phyloP scores from a whole-genome alignment of 2,888 invertebrate genomes.

The Carabus problematicus region DNA sequence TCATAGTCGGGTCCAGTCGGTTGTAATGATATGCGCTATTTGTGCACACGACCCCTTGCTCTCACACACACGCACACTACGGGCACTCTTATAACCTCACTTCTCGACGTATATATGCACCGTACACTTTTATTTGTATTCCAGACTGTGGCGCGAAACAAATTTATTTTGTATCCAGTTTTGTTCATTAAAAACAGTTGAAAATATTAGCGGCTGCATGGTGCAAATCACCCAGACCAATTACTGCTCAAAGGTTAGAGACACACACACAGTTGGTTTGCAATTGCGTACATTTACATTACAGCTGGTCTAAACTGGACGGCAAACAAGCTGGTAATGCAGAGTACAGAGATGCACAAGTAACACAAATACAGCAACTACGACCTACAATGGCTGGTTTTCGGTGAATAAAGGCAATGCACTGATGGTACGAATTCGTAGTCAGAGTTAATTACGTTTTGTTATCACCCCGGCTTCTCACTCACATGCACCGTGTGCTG shows the following conservation, averaged over 20 bases:
- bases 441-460: conserved; percentile 35
- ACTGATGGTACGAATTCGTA: no score
- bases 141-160: conserved; percentile 22
- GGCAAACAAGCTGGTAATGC: no score
- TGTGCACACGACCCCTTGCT: not conserved
- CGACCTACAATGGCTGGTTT: no score
- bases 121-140: not conserved
- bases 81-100: not conserved
- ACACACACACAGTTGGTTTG: no score
- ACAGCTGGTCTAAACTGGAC: no score
- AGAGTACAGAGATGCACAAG: no score
- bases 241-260: conserved; percentile 9
- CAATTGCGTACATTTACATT: no score
- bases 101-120: not conserved
- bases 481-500: not conserved
- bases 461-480: conserved; percentile 17
- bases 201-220: conserved; percentile 32
- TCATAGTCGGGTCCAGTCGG: conserved; percentile 16
- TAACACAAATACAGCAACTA: no score
- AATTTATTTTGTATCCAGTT: conserved; percentile 40
- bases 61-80: not conserved
- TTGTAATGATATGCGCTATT: conserved; percentile 11
- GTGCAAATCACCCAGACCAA: conserved; percentile 38
- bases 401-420: no score
- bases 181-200: conserved; percentile 40